Evolutionary conservation across 2,113 vertebrate genomes (phyloP).

Genomic region (Formicarius rufipectus): DNA sequence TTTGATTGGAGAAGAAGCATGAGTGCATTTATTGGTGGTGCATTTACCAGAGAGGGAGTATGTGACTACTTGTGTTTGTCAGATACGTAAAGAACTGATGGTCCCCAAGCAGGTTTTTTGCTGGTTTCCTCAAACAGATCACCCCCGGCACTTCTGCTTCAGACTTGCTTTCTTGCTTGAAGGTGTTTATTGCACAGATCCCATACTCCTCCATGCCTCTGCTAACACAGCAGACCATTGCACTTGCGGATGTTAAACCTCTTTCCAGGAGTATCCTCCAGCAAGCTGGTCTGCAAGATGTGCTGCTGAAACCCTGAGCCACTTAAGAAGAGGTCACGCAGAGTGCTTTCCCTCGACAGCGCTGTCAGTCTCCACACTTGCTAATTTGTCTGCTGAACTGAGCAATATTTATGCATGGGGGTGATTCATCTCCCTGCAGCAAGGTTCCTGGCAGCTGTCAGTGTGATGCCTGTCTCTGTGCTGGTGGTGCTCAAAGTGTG

Average conservation of each 20-base stretch:
- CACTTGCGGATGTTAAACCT: fast-evolving
- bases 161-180: fast-evolving
- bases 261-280: not conserved
- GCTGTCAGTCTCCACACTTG: fast-evolving
- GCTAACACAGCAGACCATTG: fast-evolving
- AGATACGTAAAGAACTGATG: not conserved
- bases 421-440: not conserved
- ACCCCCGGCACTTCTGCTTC: fast-evolving
- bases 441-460: not conserved
- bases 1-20: not conserved
- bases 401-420: not conserved
- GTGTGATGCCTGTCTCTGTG: not conserved
- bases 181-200: not conserved
- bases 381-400: not conserved
- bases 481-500: fast-evolving
- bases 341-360: not conserved
- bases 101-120: fast-evolving
- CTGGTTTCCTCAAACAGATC: not conserved
- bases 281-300: not conserved
- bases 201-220: fast-evolving
- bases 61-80: not conserved
- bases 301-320: fast-evolving
- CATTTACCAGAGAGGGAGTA: not conserved
- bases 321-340: not conserved
- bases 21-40: not conserved